These are phyloP conservation scores for Drosophila nannoptera DNA, from an alignment of 1,140 invertebrate genomes.

Conservation along the genomic window DNA sequence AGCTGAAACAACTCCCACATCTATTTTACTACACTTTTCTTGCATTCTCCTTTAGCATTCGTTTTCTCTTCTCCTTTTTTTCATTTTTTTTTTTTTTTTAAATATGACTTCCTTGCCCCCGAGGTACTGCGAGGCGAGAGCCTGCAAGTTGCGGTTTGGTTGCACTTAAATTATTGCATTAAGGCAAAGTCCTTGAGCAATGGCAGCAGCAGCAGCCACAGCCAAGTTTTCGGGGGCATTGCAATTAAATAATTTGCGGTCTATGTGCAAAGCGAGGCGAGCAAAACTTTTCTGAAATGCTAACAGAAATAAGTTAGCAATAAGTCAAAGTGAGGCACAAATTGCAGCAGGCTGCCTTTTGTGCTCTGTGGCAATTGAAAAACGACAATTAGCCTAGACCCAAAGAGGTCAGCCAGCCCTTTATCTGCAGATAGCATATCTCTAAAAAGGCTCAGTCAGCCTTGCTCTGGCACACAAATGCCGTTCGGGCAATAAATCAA, in stretches of 20 bases:
- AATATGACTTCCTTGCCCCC: slow-evolving; percentile 67
- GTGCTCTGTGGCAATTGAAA: slow-evolving; percentile 68
- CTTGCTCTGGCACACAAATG: slow-evolving; percentile 47
- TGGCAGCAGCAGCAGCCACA: slow-evolving; percentile 17
- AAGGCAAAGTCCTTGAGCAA: slow-evolving; percentile 63
- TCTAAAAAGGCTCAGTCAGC: slow-evolving; percentile 36
- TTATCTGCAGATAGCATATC: slow-evolving; percentile 65
- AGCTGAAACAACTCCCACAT: slow-evolving; percentile 52
- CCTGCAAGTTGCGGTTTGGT: slow-evolving; percentile 68
- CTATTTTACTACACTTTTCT: slow-evolving; percentile 37
- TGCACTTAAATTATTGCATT: slow-evolving; percentile 77
- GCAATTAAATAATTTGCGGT: slow-evolving; percentile 77
- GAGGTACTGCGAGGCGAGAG: slow-evolving; percentile 36
- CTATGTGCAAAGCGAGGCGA: slow-evolving; percentile 35
- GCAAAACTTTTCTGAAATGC: slow-evolving; percentile 52
- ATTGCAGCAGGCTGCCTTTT: slow-evolving; percentile 38
- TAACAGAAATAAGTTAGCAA: slow-evolving; percentile 60
- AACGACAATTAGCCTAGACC: slow-evolving; percentile 71
- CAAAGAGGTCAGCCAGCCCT: slow-evolving; percentile 59
- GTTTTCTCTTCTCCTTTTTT: slow-evolving; percentile 25
- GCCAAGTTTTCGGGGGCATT: slow-evolving; percentile 51
- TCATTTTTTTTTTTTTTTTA: slow-evolving; percentile 63
- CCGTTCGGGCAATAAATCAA: slow-evolving; percentile 64
- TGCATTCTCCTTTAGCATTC: not conserved
- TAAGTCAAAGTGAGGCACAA: slow-evolving; percentile 31